These are phyloP conservation scores for Tenrec ecaudatus DNA, from an alignment of 2,113 vertebrate species.

Conservation along the genomic window DNA sequence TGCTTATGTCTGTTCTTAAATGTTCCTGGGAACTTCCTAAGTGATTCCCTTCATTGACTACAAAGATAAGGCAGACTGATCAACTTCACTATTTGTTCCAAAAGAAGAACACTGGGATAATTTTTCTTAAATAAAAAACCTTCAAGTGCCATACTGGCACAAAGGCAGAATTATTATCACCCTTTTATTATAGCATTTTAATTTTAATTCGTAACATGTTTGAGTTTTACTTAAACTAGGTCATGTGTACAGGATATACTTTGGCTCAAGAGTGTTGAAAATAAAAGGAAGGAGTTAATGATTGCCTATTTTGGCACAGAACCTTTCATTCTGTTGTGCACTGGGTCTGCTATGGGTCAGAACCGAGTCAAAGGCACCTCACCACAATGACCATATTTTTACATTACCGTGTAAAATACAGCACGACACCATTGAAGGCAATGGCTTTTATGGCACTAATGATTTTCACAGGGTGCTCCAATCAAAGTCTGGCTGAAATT, in stretches of 20 bases:
- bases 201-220: neutral
- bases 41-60: neutral
- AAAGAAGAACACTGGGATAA: neutral
- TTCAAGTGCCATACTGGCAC: fast-evolving
- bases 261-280: neutral
- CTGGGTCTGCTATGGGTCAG: too few relatives aligned
- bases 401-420: neutral
- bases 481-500: neutral
- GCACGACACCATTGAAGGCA: neutral
- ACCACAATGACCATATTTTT: too few relatives aligned
- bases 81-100: neutral
- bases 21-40: neutral
- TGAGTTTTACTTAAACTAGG: neutral
- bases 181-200: neutral
- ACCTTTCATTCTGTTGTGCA: too few relatives aligned
- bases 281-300: neutral
- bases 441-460: fast-evolving
- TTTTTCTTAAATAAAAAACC: neutral
- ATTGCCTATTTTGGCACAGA: too few relatives aligned
- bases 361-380: too few relatives aligned
- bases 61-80: fast-evolving
- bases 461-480: too few relatives aligned
- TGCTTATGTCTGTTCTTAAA: neutral
- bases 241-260: neutral
- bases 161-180: neutral